A percentile compares a stretch with the other conserved stretches of the same genome.
phyloP scores from a whole-genome alignment of 2,113 vertebrate genomes.

The Cyphomyrus discorhynchus region DNA sequence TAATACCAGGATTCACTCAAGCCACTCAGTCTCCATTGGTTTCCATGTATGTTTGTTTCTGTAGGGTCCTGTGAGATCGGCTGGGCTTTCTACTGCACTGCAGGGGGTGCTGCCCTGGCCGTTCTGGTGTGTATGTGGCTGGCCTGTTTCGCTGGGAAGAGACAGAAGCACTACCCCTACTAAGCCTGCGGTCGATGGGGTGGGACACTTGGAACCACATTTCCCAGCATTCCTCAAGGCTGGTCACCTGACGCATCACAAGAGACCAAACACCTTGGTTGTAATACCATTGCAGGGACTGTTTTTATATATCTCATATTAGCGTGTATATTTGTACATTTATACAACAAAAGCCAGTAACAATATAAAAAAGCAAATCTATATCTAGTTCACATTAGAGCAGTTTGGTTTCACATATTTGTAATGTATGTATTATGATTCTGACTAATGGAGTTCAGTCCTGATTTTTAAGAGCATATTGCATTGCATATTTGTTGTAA shows the following conservation, averaged over 20 bases:
- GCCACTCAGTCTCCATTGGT: not conserved
- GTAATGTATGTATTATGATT: conserved; percentile 31
- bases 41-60: conserved; percentile 16
- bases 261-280: conserved; percentile 40
- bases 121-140: conserved; percentile 92
- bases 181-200: conserved; percentile 41
- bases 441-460: conserved; percentile 45
- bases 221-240: conserved; percentile 13
- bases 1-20: not conserved
- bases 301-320: conserved; percentile 41
- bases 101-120: conserved; percentile 70
- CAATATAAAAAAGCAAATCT: conserved; percentile 30
- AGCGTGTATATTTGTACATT: conserved; percentile 14
- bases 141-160: conserved; percentile 93
- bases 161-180: conserved; percentile 95
- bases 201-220: not conserved
- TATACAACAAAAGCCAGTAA: conserved; percentile 32
- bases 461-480: conserved; percentile 32
- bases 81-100: conserved; percentile 95
- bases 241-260: conserved; percentile 24
- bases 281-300: conserved; percentile 50
- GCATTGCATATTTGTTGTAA: conserved; percentile 21
- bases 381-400: not conserved
- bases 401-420: not conserved
- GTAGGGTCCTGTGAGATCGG: conserved; percentile 88